These are phyloP conservation scores for Microplitis deprimator DNA, from an alignment of 2,888 invertebrate species.

Conservation along the genomic window DNA sequence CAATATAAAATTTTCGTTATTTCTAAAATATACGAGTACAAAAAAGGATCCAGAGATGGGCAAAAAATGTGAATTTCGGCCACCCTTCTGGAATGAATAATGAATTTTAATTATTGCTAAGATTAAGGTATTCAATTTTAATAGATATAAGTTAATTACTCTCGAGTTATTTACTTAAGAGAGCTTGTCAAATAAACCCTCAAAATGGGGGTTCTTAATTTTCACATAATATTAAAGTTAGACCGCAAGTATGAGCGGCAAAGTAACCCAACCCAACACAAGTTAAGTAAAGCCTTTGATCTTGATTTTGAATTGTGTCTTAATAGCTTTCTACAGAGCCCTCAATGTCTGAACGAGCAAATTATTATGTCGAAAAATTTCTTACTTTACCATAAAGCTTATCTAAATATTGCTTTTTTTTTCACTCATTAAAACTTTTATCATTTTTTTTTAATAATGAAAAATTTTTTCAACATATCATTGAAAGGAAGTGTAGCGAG, in stretches of 20 bases:
- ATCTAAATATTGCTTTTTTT: neutral
- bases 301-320: slow-evolving; percentile 15
- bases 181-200: neutral
- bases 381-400: neutral
- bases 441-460: neutral
- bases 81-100: neutral
- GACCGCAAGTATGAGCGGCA: neutral
- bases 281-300: slow-evolving; percentile 3
- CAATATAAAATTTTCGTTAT: too few relatives aligned
- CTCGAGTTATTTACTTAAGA: neutral
- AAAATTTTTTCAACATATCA: neutral
- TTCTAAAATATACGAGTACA: too few relatives aligned
- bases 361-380: neutral
- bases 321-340: slow-evolving; percentile 15
- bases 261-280: neutral
- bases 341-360: slow-evolving; percentile 1
- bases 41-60: too few relatives aligned
- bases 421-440: neutral
- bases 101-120: slow-evolving; percentile 13
- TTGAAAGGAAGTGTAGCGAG: neutral
- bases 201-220: neutral
- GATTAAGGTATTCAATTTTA: neutral
- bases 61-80: neutral
- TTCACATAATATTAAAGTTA: slow-evolving; percentile 12
- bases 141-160: neutral